Evolutionary conservation across 1,140 invertebrate genomes (phyloP).

Genomic region (Philaenus spumarius): DNA sequence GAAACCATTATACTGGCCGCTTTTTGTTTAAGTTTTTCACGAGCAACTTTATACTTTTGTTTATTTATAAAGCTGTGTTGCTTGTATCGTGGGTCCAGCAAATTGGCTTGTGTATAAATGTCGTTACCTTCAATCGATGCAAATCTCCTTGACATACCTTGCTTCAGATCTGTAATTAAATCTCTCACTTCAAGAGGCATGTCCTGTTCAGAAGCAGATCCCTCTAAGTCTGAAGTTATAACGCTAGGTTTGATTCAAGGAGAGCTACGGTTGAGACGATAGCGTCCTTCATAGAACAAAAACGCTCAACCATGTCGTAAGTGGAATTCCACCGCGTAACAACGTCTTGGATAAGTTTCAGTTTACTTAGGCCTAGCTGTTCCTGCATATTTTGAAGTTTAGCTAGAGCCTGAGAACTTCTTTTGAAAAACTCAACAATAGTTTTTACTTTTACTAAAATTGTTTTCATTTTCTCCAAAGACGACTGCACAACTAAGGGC

Average conservation of each 20-base stretch:
- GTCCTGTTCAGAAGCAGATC: neutral
- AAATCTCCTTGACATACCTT: neutral
- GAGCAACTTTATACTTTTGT: too few species aligned
- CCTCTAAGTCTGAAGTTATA: neutral
- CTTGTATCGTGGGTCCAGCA: neutral
- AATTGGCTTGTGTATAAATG: neutral
- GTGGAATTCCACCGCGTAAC: constrained; percentile 33
- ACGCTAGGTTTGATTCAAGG: constrained; percentile 17
- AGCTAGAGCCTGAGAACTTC: constrained; percentile 13
- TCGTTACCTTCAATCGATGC: constrained; percentile 1
- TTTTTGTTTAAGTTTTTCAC: too few species aligned
- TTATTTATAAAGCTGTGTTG: constrained; percentile 1
- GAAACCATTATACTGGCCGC: too few species aligned
- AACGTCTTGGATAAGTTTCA: constrained; percentile 36
- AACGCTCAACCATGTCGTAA: constrained; percentile 31
- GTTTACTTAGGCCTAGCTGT: constrained; percentile 22
- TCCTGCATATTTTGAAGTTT: constrained; percentile 22
- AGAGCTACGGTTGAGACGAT: constrained; percentile 28
- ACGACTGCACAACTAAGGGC: constrained; percentile 9
- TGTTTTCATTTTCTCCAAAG: neutral
- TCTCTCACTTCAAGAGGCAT: constrained; percentile 6
- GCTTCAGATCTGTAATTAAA: neutral
- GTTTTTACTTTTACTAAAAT: constrained; percentile 25
- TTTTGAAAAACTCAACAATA: constrained; percentile 29
- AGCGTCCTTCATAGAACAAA: constrained; percentile 30